Evolutionary conservation across 2,888 invertebrate genomes (phyloP), one percentile per base, ranked within the genome.

Genomic region (Drosophila tanythrix): DNA sequence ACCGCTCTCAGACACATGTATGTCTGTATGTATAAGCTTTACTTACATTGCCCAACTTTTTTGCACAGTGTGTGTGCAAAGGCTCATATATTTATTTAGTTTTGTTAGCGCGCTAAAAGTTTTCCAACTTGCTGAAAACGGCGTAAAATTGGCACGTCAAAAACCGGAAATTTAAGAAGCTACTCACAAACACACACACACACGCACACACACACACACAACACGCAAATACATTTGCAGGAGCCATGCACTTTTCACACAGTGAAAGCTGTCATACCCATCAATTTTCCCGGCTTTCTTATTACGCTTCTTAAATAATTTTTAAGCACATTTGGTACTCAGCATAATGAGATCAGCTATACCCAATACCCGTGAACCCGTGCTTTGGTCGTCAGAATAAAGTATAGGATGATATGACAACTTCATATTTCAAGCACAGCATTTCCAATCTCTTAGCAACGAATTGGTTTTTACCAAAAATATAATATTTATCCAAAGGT

Each of bases 101-200:
- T 84, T 89, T 81, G 81, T 81, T 81, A 75, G 79, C 74, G 71
- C 65, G 63, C 73, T 73, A 53, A 74, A 78, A 76, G 68, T 76
- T 78, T 83, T 76, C 36, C 74, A 71, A 63, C 61, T 70, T 71
- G 68, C 78, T 82, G 78, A 74, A 79, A 79, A 81, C 74, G 81
- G 78, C 79, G 82, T 78, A 64, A 87, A 83, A 83, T 87, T 83
- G 83, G 85, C 88, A 83, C 82, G 88, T 87, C 84, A 87, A 83
- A 87, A 78, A 82, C 88, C 70, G 79, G 79, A 75, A 87, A 83
- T 83, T 87, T 75, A 83, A 83, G 82, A 59, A 74, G 62, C 67
- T 52, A 48, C 21, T 58, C 57, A 50, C 48, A 58, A 61, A 64
- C 33, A 63, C 59, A 58, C 60, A 58, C 43, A 27, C 36, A 38